A percentile compares a stretch with the other conserved stretches of the same genome.
Conservation (phyloP, 2,113 vertebrate species). For the Coracopsis vasa region DNA sequence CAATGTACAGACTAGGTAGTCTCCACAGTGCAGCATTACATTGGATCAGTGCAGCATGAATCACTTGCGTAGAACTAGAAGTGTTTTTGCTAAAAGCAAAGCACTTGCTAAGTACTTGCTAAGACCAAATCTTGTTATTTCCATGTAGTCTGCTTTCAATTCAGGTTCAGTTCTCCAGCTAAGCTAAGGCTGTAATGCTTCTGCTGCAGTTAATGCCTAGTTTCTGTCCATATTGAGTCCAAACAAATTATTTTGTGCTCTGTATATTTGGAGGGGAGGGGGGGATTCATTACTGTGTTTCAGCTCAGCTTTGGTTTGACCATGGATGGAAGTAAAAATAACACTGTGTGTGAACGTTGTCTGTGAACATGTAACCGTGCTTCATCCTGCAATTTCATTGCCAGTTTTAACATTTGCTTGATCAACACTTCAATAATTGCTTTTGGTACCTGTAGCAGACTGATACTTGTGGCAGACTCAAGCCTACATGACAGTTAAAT, state of each 20-base stretch:
- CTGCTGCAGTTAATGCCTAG: not conserved
- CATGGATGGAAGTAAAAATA: not conserved
- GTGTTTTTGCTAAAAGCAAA: not conserved
- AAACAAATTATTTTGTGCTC: not conserved
- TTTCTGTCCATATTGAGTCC: not conserved
- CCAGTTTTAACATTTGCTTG: not conserved
- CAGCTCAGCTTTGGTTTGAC: not conserved
- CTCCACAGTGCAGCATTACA: accelerated
- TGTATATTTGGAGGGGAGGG: accelerated
- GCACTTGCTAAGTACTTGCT: not conserved
- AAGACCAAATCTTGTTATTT: not conserved
- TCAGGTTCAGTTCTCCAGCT: not conserved
- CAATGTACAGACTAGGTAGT: not conserved
- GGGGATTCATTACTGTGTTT: not conserved
- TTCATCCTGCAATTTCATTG: not conserved
- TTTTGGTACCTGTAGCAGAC: not conserved
- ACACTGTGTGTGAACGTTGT: accelerated
- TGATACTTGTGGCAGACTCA: not conserved
- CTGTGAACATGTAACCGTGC: not conserved
- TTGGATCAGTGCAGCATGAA: not conserved
- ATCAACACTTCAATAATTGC: not conserved
- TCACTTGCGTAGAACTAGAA: not conserved
- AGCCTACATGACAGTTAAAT: not conserved
- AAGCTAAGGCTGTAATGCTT: not conserved
- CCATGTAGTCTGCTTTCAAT: not conserved